Conservation (phyloP, 1,140 invertebrate genomes). For the Lordiphosa stackelbergi region DNA sequence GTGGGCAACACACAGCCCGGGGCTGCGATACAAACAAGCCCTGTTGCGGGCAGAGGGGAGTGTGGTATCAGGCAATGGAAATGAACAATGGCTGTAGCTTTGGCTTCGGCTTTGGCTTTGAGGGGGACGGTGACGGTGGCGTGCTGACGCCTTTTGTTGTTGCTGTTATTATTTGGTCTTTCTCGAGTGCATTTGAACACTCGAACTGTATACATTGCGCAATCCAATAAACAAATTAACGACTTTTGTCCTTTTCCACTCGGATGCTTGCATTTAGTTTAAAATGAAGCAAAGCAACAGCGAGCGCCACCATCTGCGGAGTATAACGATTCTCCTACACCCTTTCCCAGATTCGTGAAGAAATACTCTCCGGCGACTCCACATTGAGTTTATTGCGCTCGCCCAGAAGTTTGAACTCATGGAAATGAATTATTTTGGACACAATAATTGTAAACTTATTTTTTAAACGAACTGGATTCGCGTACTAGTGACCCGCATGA, state of each 20-base stretch:
- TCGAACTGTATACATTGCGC: constrained; percentile 49
- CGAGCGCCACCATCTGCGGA: no score
- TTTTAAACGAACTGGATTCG: no score
- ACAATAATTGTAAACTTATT: no score
- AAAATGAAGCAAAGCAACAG: constrained; percentile 2
- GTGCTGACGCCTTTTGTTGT: constrained; percentile 31
- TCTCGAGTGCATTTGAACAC: constrained; percentile 39
- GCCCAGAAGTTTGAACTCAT: no score
- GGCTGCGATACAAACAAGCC: no score
- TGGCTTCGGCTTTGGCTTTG: not conserved
- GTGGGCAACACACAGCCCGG: no score
- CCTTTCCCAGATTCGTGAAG: no score
- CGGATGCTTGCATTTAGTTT: constrained; percentile 26
- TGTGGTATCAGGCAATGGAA: constrained; percentile 5
- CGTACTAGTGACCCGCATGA: no score
- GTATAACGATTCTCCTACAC: no score
- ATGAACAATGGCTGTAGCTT: constrained; percentile 23
- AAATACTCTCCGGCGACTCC: no score
- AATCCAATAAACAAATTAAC: constrained; percentile 65
- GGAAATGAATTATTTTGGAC: no score
- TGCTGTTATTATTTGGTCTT: constrained; percentile 42
- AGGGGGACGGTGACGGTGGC: constrained; percentile 8
- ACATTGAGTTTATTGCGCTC: no score
- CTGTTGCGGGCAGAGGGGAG: not conserved
- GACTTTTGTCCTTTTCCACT: constrained; percentile 64